Percentiles rank a stretch among this genome's conserved stretches.
Evolutionary conservation across 2,113 vertebrate species (phyloP).

Genomic region (Microcebus lehilahytsara): DNA sequence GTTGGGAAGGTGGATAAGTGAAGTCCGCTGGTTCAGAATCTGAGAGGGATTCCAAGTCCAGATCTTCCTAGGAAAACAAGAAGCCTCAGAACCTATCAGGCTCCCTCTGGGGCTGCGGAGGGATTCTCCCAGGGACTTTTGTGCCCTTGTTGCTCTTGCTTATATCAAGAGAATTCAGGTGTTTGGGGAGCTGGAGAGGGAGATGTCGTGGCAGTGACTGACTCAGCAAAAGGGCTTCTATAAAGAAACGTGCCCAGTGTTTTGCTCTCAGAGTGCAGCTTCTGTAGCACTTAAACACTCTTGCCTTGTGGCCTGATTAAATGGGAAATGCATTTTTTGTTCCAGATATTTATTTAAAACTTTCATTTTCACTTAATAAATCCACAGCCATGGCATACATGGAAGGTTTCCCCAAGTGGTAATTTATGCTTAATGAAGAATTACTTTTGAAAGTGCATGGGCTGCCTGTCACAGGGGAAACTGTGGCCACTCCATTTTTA

Average conservation of each 20-base stretch:
- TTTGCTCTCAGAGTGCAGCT: not conserved
- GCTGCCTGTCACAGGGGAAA: conserved; percentile 71
- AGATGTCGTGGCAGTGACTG: not conserved
- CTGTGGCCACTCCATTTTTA: conserved; percentile 70
- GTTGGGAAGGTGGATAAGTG: not conserved
- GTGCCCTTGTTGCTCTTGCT: not conserved
- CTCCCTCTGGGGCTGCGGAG: not conserved
- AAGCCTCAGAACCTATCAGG: not conserved
- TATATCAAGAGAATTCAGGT: not conserved
- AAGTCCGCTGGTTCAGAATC: not conserved
- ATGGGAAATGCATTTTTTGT: conserved; percentile 72
- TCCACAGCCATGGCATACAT: conserved; percentile 58
- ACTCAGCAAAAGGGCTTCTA: conserved; percentile 41
- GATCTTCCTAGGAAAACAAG: not conserved
- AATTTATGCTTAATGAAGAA: conserved; percentile 65
- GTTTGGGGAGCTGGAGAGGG: not conserved
- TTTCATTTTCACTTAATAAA: conserved; percentile 74
- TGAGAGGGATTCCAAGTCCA: not conserved
- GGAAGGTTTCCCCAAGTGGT: conserved; percentile 41
- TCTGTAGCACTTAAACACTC: conserved; percentile 8
- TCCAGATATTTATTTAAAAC: conserved; percentile 76
- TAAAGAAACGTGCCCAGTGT: not conserved
- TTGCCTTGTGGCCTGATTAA: conserved; percentile 38
- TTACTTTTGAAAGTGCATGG: conserved; percentile 69
- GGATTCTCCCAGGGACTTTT: not conserved